Conservation (phyloP, 2,797 vertebrate species). For the Vireo griseus region DNA sequence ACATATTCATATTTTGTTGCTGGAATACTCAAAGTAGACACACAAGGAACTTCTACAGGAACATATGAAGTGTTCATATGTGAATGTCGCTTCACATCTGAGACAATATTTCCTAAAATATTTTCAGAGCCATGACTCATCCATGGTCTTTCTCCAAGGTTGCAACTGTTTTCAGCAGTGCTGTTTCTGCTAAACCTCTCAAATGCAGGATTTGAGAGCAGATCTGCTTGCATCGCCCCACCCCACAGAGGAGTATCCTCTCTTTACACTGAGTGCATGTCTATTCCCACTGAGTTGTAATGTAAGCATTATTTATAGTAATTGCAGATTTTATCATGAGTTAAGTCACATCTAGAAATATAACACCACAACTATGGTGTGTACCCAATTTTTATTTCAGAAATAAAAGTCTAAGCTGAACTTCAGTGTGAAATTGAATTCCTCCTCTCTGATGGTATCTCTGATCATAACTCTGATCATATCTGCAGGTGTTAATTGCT, state of each 20-base stretch:
- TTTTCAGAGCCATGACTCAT: not conserved
- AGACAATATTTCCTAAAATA: not conserved
- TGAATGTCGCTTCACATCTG: not conserved
- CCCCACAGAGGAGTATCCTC: not conserved
- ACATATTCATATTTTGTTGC: not conserved
- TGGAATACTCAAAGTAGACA: not conserved
- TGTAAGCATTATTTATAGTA: not conserved
- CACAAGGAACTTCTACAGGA: not conserved
- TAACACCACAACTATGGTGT: not conserved
- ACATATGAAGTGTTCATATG: accelerated
- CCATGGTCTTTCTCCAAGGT: not conserved
- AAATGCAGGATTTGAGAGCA: not conserved
- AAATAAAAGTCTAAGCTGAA: not conserved
- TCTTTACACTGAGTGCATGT: not conserved
- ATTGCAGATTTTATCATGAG: not conserved
- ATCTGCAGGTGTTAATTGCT: conserved; percentile 64
- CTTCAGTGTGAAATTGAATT: conserved; percentile 5
- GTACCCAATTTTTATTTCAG: not conserved
- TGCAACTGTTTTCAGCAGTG: not conserved
- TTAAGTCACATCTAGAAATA: not conserved
- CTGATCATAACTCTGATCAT: conserved; percentile 13
- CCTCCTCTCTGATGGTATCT: conserved; percentile 30
- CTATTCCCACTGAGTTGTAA: not conserved
- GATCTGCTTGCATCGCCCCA: not conserved
- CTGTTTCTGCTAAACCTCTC: not conserved